A percentile compares a stretch with the other conserved stretches of the same genome.
phyloP scores from a whole-genome alignment of 2,888 invertebrate genomes.

The Anthrax anthrax region DNA sequence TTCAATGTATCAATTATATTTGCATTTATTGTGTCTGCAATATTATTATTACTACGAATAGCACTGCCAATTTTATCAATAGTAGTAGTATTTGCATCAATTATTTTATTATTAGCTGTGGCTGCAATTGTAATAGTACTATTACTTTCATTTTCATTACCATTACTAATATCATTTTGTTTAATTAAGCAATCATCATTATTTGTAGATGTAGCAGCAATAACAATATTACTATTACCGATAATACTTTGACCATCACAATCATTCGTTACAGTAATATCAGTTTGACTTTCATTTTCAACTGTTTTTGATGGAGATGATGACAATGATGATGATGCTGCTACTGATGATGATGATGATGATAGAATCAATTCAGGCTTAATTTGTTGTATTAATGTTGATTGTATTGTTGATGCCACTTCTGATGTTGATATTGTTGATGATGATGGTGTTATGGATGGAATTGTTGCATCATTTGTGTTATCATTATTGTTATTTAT shows the following conservation, averaged over 20 bases:
- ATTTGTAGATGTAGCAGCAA: not conserved
- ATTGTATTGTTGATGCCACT: not conserved
- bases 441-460: not conserved
- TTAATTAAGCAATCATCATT: too few relatives aligned
- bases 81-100: too few relatives aligned
- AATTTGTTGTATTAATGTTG: not conserved
- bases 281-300: conserved; percentile 13
- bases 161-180: not conserved
- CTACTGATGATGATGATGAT: not conserved
- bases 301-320: conserved; percentile 8
- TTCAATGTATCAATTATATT: not conserved
- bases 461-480: too few relatives aligned
- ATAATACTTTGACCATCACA: not conserved
- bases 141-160: conserved; percentile 2
- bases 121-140: not conserved
- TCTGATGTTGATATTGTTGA: not conserved
- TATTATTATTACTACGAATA: not conserved
- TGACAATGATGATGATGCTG: conserved; percentile 2
- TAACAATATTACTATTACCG: not conserved
- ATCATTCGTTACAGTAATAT: conserved; percentile 1
- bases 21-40: not conserved
- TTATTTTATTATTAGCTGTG: too few relatives aligned
- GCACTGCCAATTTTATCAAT: too few relatives aligned
- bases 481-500: too few relatives aligned
- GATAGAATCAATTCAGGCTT: not conserved